Evolutionary conservation across 2,797 vertebrate genomes (phyloP), one percentile per base, ranked within the genome.

Genomic region (Gila robusta): DNA sequence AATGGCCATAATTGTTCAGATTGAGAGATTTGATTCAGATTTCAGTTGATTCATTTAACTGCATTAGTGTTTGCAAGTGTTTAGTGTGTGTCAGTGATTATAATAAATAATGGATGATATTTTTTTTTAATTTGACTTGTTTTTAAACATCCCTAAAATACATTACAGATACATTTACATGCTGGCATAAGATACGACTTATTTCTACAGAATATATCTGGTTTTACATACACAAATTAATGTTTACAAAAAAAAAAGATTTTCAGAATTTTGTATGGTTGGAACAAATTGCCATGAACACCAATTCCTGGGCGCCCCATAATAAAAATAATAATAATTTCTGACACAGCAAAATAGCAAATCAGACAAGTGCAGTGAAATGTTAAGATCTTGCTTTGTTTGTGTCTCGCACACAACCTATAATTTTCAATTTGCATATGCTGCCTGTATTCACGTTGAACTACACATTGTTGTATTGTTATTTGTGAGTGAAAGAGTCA

Each of bases 401-500:
- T 73, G 28, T 47, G 7, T 47, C 19, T 35, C 26, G 3, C 4
- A 73, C 11, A 62, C 37, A 72, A 39, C 49, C 49, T 39, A 41
- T 5, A 12, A 28, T 56, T 70, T 54, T 19, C 5, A 1, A 35
- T 35, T 81, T 69, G 21, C 79, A 52, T 5, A 23, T 10, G 0
- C 16, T 82, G 47, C 47, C 47, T 49, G 17, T 23, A 72, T 73
- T 35, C 71, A 76, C 16, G 0, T 49, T 16, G n/a, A 78, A 44
- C 26, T 21, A 35, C 28, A 37, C 19, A n/a, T 32, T 85, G 3
- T 62, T 71, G 39, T 49, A 59, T 79, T 62, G 67, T 72, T 47
- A 79, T 49, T 16, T 79, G 66, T 77, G 44, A 77, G 44, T 39
- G 44, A 84, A 70, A 76, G 32, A 84, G 32, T 77, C 52, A 85